Percentiles rank a stretch among this genome's conserved stretches.
Evolutionary conservation across 2,113 vertebrate species (phyloP).

Genomic region (Phylloscopus trochilus): DNA sequence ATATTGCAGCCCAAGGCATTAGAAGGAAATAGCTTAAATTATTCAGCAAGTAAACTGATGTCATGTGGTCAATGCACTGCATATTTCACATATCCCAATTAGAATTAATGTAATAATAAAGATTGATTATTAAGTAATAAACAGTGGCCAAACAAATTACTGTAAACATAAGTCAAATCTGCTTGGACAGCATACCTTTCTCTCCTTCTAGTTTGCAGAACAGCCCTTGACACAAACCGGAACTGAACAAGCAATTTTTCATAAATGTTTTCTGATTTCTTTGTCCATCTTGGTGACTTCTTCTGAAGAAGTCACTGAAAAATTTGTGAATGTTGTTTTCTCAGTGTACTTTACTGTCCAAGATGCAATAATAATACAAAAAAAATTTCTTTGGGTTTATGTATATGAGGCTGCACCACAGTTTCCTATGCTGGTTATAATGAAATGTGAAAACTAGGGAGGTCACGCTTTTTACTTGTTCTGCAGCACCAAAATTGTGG

Average conservation of each 20-base stretch:
- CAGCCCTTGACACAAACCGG: background rate
- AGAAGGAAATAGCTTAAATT: constrained; percentile 47
- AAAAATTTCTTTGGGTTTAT: background rate
- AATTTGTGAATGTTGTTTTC: background rate
- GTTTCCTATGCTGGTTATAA: background rate
- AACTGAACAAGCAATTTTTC: background rate
- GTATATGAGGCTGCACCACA: background rate
- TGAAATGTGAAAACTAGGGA: background rate
- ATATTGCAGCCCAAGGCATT: constrained; percentile 31
- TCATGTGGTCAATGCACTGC: constrained; percentile 1
- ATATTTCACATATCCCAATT: constrained; percentile 17
- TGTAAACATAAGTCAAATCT: background rate
- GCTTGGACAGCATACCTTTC: background rate
- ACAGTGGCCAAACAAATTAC: background rate
- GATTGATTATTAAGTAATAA: constrained; percentile 47
- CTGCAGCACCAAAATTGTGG: background rate
- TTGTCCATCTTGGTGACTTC: background rate
- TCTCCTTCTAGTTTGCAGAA: background rate
- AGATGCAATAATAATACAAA: background rate
- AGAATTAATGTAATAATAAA: constrained; percentile 40
- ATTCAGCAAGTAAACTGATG: constrained; percentile 50
- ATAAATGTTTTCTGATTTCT: background rate
- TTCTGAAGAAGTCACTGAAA: background rate
- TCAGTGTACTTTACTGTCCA: background rate
- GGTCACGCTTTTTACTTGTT: rapidly evolving